Percentiles rank a stretch among this genome's conserved stretches.
Evolutionary conservation across 2,888 invertebrate species (phyloP).

Genomic region (Crossocerus cetratus): DNA sequence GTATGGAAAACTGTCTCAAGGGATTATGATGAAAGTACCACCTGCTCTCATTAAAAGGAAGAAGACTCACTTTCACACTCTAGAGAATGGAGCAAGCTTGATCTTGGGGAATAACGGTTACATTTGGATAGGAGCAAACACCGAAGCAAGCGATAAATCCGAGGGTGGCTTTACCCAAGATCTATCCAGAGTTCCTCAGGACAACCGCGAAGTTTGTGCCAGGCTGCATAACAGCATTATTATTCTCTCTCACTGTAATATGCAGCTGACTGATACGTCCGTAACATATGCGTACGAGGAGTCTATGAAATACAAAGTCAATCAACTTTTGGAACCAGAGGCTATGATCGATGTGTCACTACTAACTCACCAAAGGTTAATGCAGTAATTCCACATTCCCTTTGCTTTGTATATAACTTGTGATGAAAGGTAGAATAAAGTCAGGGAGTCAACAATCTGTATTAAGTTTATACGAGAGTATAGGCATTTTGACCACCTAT

Average conservation of each 20-base stretch:
- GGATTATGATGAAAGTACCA: slow-evolving; percentile 92
- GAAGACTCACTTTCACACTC: slow-evolving; percentile 96
- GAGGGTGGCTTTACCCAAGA: slow-evolving; percentile 89
- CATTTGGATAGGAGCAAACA: slow-evolving; percentile 92
- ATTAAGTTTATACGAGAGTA: too few relatives aligned
- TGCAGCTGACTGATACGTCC: slow-evolving; percentile 95
- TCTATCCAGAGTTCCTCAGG: slow-evolving; percentile 81
- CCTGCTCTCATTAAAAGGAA: slow-evolving; percentile 94
- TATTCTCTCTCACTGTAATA: slow-evolving; percentile 90
- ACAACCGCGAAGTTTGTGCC: slow-evolving; percentile 91
- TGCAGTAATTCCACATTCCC: slow-evolving; percentile 26
- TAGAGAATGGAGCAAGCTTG: slow-evolving; percentile 93
- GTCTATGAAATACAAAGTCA: slow-evolving; percentile 88
- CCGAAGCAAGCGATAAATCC: slow-evolving; percentile 81
- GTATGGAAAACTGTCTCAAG: slow-evolving; percentile 97
- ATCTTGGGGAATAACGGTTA: slow-evolving; percentile 98
- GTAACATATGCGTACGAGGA: slow-evolving; percentile 94
- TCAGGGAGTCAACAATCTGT: too few relatives aligned
- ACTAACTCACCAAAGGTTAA: slow-evolving; percentile 85
- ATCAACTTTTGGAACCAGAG: slow-evolving; percentile 89
- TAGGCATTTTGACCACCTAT: too few relatives aligned
- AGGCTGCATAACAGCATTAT: slow-evolving; percentile 93
- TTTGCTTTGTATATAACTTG: not conserved
- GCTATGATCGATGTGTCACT: slow-evolving; percentile 90
- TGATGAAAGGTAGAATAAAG: not conserved